A percentile compares a stretch with the other conserved stretches of the same genome.
Evolutionary conservation across 2,113 vertebrate species (phyloP).

Genomic region (Oxyura jamaicensis): DNA sequence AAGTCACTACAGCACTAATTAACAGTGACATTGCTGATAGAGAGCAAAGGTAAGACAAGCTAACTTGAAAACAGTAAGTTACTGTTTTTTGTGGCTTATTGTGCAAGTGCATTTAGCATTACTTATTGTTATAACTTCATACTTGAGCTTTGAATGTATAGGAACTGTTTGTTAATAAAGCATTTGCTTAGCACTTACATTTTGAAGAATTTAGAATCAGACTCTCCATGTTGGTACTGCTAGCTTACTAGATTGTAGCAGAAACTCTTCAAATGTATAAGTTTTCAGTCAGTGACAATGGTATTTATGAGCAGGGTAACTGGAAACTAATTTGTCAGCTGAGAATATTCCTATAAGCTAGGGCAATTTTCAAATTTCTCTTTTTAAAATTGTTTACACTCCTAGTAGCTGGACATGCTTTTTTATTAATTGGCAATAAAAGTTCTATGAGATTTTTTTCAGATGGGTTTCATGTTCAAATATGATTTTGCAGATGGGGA

Average conservation of each 20-base stretch:
- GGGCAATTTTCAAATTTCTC: background rate
- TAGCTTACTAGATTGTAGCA: background rate
- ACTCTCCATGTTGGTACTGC: background rate
- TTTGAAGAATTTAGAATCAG: background rate
- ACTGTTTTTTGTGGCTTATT: background rate
- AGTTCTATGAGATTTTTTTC: slow-evolving; percentile 5
- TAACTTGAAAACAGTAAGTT: background rate
- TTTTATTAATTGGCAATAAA: background rate
- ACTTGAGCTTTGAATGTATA: background rate
- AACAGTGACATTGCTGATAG: slow-evolving; percentile 91
- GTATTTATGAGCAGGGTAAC: background rate
- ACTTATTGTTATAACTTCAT: background rate
- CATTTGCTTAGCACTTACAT: background rate
- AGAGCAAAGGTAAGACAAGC: slow-evolving; percentile 86
- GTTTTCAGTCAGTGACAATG: background rate
- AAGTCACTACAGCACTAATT: slow-evolving; percentile 94
- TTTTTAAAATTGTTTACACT: background rate
- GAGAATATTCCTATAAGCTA: background rate
- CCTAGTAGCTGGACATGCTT: background rate
- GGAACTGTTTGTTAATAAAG: background rate
- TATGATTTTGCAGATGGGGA: background rate
- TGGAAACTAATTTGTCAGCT: background rate
- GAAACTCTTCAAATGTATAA: background rate
- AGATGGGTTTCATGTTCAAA: background rate
- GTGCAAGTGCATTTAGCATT: background rate